Evolutionary conservation across 2,888 invertebrate genomes (phyloP).

Genomic region (Drosophila dives): DNA sequence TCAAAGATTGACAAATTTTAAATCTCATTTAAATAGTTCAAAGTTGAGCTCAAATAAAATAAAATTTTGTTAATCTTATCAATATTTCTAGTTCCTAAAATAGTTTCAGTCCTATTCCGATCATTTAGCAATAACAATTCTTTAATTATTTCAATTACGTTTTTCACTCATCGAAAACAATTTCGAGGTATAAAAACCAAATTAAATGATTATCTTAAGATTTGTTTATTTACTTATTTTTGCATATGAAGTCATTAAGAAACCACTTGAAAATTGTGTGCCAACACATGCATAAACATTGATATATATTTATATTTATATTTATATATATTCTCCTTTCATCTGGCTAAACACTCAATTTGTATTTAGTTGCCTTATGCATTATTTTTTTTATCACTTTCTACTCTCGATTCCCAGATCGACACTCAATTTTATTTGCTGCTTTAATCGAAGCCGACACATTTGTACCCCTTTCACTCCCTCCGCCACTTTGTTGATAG

Average conservation of each 20-base stretch:
- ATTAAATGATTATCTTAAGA: background rate
- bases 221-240: constrained; percentile 1
- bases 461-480: constrained; percentile 20
- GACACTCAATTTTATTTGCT: constrained; percentile 69
- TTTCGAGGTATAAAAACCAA: background rate
- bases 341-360: constrained; percentile 53
- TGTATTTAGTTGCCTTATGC: constrained; percentile 19
- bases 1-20: background rate
- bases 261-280: constrained; percentile 2
- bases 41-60: background rate
- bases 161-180: background rate
- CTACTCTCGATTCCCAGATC: constrained; percentile 19
- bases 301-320: background rate
- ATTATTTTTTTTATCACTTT: constrained; percentile 1
- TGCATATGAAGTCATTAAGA: constrained; percentile 13
- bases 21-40: background rate
- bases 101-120: background rate
- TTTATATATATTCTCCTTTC: constrained; percentile 31
- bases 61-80: background rate
- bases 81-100: background rate
- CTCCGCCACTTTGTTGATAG: background rate
- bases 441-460: constrained; percentile 70
- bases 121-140: background rate
- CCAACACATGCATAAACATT: background rate
- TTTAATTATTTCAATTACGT: background rate